Percentiles rank a stretch among this genome's conserved stretches.
These are phyloP conservation scores for Adelphocoris suturalis DNA, from an alignment of 2,888 invertebrate species.

Conservation along the genomic window DNA sequence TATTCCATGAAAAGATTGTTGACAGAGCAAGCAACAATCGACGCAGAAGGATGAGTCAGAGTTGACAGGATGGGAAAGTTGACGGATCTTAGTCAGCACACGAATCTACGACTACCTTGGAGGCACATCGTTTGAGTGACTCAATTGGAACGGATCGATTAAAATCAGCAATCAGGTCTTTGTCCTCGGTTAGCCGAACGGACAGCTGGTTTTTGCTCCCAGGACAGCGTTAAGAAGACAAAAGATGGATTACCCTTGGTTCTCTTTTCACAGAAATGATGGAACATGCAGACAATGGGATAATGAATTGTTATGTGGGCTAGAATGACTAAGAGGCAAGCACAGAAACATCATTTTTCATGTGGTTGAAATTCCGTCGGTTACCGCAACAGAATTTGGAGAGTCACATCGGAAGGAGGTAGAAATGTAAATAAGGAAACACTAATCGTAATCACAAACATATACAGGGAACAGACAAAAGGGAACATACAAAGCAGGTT, in stretches of 20 bases:
- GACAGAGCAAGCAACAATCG: not conserved
- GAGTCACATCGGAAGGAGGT: no score
- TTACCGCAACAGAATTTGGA: no score
- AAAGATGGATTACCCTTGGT: not conserved
- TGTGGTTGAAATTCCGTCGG: no score
- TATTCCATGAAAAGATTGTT: not conserved
- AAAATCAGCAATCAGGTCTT: constrained; percentile 1
- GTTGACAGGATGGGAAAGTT: not conserved
- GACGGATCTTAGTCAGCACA: constrained; percentile 13
- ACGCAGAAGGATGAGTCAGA: not conserved
- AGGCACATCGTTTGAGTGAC: constrained; percentile 7
- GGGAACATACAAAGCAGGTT: no score
- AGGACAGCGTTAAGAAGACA: not conserved
- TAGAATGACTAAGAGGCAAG: no score
- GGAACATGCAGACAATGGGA: not conserved
- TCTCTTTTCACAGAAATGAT: not conserved
- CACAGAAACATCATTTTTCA: no score
- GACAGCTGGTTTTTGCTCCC: not conserved
- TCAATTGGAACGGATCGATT: constrained; percentile 20
- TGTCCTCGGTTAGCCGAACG: not conserved
- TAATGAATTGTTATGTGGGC: no score
- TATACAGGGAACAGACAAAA: no score
- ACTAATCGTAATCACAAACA: no score
- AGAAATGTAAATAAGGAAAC: no score
- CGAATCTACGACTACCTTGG: not conserved